These are phyloP conservation scores for Cygnus olor DNA, from an alignment of 2,797 vertebrate species.

Conservation along the genomic window DNA sequence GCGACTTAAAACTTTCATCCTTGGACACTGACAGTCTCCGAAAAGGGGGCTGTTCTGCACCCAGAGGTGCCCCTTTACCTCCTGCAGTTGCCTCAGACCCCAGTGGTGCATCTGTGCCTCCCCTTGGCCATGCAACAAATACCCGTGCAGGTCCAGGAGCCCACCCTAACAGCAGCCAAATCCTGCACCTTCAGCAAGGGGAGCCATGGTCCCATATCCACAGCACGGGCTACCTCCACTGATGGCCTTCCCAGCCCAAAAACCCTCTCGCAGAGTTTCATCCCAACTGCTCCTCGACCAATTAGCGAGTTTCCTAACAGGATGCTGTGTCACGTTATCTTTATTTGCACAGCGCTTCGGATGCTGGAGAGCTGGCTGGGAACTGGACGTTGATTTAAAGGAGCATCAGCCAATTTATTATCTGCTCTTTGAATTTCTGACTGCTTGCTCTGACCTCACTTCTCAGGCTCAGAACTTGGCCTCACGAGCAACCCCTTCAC, in stretches of 20 bases:
- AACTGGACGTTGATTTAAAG: background rate
- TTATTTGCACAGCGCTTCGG: background rate
- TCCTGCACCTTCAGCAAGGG: no score
- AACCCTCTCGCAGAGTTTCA: background rate
- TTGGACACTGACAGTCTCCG: background rate
- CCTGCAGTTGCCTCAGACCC: background rate
- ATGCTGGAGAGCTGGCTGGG: background rate
- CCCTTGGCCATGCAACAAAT: background rate
- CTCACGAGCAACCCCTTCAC: background rate
- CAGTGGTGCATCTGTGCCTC: background rate
- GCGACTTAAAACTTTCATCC: background rate
- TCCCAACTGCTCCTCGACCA: background rate
- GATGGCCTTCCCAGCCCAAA: background rate
- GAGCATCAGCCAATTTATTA: background rate
- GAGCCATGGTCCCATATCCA: background rate
- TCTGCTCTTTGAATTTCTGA: background rate
- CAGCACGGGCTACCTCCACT: fast-evolving
- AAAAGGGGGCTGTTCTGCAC: background rate
- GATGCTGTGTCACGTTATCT: slow-evolving; percentile 12
- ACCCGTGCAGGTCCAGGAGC: background rate
- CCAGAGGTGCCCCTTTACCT: background rate
- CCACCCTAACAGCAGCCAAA: background rate
- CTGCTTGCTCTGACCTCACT: background rate
- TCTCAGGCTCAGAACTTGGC: background rate
- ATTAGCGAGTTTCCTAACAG: background rate